These are phyloP conservation scores for Pavo muticus DNA, from an alignment of 2,113 vertebrate genomes.

Conservation along the genomic window DNA sequence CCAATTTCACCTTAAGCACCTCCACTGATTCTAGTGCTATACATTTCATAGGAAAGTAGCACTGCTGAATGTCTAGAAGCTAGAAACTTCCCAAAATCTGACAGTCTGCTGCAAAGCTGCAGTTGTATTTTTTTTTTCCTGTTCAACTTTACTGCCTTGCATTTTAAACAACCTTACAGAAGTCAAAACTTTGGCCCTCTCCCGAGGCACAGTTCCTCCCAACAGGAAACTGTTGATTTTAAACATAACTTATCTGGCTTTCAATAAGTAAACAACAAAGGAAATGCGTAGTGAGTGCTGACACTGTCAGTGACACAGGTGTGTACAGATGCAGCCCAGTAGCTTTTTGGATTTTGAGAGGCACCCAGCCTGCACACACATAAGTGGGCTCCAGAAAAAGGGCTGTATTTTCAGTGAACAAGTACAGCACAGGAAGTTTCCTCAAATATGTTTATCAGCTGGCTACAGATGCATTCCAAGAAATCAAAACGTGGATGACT, in stretches of 20 bases:
- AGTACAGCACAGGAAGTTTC: not conserved
- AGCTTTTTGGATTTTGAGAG: not conserved
- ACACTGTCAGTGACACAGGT: not conserved
- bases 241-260: not conserved
- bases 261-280: not conserved
- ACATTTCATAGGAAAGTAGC: not conserved
- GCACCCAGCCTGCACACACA: not conserved
- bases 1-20: not conserved
- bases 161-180: not conserved
- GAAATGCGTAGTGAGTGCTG: not conserved
- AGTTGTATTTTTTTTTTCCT: not conserved
- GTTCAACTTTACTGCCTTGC: not conserved
- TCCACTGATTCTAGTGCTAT: not conserved
- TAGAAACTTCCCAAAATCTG: not conserved
- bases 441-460: not conserved
- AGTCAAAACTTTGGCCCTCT: not conserved
- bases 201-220: not conserved
- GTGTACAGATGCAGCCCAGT: not conserved
- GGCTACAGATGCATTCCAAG: not conserved
- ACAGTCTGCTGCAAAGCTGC: not conserved
- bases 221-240: not conserved
- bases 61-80: not conserved
- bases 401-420: not conserved
- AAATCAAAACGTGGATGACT: not conserved
- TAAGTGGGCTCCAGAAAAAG: not conserved